Evolutionary conservation across 23 tunicate genomes (phyloP), one percentile per base, ranked within the genome.

Genomic region (Oikopleura albicans): DNA sequence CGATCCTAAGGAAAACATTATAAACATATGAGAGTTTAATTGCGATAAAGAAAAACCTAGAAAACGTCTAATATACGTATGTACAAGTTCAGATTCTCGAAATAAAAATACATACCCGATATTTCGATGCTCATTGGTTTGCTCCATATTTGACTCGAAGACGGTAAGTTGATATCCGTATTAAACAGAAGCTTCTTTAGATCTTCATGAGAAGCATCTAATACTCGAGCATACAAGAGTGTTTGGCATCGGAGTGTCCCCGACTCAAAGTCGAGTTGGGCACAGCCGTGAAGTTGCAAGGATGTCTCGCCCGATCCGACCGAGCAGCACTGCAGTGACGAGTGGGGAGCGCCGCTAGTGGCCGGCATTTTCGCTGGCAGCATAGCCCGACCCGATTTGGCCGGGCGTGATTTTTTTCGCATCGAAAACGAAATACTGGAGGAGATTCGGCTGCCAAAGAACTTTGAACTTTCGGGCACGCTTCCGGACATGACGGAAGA

Each of bases 251-350:
- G 28, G 37, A 71, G 37, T 2, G 79, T 71, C 4, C 79, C 37
- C 31, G 59, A 34, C 31, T 71, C 79, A 71, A 71, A 31, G 28
- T 71, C 79, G 4, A 71, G 79, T 29, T 12, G 34, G 34, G 79
- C 79, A 29, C 79, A 71, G 79, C 79, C 79, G 37, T 71, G 79
- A 71, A 71, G 79, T 12, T 49, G 79, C 2, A 71, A 37, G 28
- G 4, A 2, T 4, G 37, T 29, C 31, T 71, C 37, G 27, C 36
- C 34, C 34, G 35, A 16, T 27, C 79, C 79, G 33, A 71, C 79
- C 4, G 37, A 2, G 31, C 34, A 71, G 79, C 79, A 71, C 35
- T 71, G 79, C 4, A 71, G 16, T 49, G 59, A 49, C 8, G 59
- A 49, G 22, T 8, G 59, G 8, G 8, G 59, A 49, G 34, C 79